Conservation (phyloP, 2,797 vertebrate species). For the Cephalopachus bancanus region DNA sequence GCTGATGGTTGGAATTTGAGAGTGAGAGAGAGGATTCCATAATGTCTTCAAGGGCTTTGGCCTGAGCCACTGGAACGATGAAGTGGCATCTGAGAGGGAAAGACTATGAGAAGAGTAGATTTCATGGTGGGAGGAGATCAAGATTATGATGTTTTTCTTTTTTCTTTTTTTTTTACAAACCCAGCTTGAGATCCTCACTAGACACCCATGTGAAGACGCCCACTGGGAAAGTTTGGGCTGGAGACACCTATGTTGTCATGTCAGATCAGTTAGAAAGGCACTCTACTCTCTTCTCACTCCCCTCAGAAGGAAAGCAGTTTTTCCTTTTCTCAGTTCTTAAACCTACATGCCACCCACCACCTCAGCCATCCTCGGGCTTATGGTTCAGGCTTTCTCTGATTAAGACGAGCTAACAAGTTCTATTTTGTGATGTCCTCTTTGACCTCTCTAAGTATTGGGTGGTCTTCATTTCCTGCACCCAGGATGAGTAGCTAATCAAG, state of each 20-base stretch:
- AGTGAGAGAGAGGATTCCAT: background rate
- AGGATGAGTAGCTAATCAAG: background rate
- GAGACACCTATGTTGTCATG: no score
- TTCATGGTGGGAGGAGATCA: background rate
- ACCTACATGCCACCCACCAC: fast-evolving
- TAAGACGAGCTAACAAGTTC: background rate
- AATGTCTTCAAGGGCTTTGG: background rate
- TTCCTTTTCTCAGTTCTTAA: background rate
- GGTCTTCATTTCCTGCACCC: background rate
- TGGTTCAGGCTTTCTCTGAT: background rate
- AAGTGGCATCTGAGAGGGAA: background rate
- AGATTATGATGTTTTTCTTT: background rate
- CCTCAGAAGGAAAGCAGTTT: background rate
- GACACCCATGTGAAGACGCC: background rate
- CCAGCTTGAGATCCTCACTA: background rate
- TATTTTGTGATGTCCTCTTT: background rate
- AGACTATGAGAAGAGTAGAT: background rate
- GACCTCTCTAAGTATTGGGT: background rate
- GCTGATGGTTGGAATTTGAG: background rate
- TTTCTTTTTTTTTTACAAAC: background rate
- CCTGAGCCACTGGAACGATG: background rate
- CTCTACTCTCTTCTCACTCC: background rate
- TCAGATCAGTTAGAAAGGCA: background rate
- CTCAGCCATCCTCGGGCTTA: background rate
- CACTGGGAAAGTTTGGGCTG: background rate